Percentiles rank a stretch among this genome's conserved stretches.
These are phyloP conservation scores for Lepeophtheirus salmonis DNA, from an alignment of 1,140 invertebrate genomes.

Conservation along the genomic window DNA sequence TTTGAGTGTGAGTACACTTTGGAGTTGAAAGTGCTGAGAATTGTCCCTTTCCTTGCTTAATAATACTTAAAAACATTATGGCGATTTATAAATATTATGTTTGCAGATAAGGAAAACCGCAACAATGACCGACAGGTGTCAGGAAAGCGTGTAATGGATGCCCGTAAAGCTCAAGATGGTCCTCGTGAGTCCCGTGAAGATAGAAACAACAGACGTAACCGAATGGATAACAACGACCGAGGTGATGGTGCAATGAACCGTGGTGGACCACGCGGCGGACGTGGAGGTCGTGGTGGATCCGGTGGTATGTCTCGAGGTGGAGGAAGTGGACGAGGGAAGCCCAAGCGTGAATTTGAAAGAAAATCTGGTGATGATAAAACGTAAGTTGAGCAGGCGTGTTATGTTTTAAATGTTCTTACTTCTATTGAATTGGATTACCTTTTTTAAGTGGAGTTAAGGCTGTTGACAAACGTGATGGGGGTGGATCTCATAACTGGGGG, in stretches of 20 bases:
- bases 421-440: slow-evolving; percentile 11
- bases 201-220: slow-evolving; percentile 48
- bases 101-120: slow-evolving; percentile 19
- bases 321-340: slow-evolving; percentile 42
- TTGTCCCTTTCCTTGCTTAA: no score
- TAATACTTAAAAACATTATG: no score
- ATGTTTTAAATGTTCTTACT: not conserved
- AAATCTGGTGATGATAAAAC: slow-evolving; percentile 86
- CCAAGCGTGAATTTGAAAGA: slow-evolving; percentile 79
- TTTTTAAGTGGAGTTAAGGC: slow-evolving; percentile 65
- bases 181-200: slow-evolving; percentile 41
- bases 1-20: no score
- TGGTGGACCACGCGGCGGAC: slow-evolving; percentile 25
- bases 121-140: slow-evolving; percentile 27
- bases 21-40: no score
- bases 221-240: slow-evolving; percentile 27
- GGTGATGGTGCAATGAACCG: slow-evolving; percentile 23
- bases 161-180: slow-evolving; percentile 17
- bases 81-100: no score
- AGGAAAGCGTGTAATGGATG: slow-evolving; percentile 24
- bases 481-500: slow-evolving; percentile 86
- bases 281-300: slow-evolving; percentile 28
- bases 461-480: slow-evolving; percentile 79
- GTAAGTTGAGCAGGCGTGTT: slow-evolving; percentile 31
- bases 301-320: slow-evolving; percentile 31